These are phyloP conservation scores for Elgaria multicarinata DNA, from an alignment of 2,113 vertebrate genomes.

Conservation along the genomic window DNA sequence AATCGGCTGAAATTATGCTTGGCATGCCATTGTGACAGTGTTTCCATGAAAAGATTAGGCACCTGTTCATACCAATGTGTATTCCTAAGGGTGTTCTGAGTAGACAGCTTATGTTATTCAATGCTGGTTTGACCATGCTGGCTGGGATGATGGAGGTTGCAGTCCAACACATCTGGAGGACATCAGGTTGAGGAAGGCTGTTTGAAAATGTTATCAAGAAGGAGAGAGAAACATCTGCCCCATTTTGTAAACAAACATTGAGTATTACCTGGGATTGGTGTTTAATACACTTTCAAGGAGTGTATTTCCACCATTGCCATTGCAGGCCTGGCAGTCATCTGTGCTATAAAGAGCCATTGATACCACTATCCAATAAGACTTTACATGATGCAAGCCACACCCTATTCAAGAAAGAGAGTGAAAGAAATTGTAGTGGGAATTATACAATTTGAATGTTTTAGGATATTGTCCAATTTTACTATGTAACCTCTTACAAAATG, in stretches of 20 bases:
- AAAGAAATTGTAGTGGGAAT: background rate
- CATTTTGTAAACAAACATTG: background rate
- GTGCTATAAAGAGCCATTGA: background rate
- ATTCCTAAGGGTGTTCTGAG: conserved; percentile 16
- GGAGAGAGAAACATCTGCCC: background rate
- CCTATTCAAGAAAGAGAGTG: background rate
- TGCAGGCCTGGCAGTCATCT: background rate
- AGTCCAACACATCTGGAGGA: too few relatives aligned
- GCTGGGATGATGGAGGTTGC: too few relatives aligned
- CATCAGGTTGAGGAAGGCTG: too few relatives aligned
- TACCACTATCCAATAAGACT: background rate
- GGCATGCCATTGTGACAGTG: background rate
- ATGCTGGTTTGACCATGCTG: background rate
- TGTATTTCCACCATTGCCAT: background rate
- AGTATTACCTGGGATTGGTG: background rate
- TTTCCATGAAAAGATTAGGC: conserved; percentile 36
- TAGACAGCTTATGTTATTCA: background rate
- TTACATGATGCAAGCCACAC: background rate
- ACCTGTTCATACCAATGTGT: conserved; percentile 23
- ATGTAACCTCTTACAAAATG: background rate
- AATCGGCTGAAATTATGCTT: conserved; percentile 25
- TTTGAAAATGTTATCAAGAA: background rate
- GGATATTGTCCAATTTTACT: background rate
- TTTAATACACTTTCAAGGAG: background rate
- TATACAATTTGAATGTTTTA: background rate